Conservation (phyloP, 2,888 invertebrate species). For the Spialia ferax region DNA sequence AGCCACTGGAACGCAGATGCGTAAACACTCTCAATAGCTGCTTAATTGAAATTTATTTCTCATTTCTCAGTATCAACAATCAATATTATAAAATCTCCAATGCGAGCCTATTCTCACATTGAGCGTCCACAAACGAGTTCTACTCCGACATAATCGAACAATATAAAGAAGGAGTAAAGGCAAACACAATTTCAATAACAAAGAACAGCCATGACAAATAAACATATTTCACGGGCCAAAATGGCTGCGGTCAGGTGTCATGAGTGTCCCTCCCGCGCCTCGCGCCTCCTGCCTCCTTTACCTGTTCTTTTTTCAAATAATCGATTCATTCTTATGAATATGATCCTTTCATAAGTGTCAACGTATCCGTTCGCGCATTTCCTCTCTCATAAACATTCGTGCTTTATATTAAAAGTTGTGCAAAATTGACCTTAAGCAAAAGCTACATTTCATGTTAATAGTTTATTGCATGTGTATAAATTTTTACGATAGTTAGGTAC, state of each 20-base stretch:
- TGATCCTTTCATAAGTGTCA: slow-evolving; percentile 67
- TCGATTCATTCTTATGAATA: slow-evolving; percentile 80
- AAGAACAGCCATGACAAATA: slow-evolving; percentile 84
- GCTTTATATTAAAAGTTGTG: not conserved
- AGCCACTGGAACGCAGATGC: slow-evolving; percentile 58
- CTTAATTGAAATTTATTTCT: slow-evolving; percentile 86
- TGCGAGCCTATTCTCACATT: slow-evolving; percentile 78
- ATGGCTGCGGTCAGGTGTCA: slow-evolving; percentile 86
- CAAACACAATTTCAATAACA: slow-evolving; percentile 87
- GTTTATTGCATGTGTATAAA: not conserved
- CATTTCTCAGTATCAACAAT: slow-evolving; percentile 86
- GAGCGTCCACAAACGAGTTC: slow-evolving; percentile 81
- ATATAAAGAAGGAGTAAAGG: slow-evolving; percentile 86
- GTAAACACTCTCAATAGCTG: slow-evolving; percentile 73
- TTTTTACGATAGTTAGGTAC: no score
- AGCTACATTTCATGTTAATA: not conserved
- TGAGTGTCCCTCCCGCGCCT: slow-evolving; percentile 60
- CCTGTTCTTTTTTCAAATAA: slow-evolving; percentile 73
- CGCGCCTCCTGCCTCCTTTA: slow-evolving; percentile 48
- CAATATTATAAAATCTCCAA: slow-evolving; percentile 81
- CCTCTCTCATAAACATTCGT: not conserved
- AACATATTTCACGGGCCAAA: slow-evolving; percentile 86
- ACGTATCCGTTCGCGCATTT: slow-evolving; percentile 42
- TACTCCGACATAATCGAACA: slow-evolving; percentile 82
- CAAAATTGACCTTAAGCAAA: not conserved